Conservation (phyloP, 2,888 invertebrate genomes). For the Microplitis deprimator region DNA sequence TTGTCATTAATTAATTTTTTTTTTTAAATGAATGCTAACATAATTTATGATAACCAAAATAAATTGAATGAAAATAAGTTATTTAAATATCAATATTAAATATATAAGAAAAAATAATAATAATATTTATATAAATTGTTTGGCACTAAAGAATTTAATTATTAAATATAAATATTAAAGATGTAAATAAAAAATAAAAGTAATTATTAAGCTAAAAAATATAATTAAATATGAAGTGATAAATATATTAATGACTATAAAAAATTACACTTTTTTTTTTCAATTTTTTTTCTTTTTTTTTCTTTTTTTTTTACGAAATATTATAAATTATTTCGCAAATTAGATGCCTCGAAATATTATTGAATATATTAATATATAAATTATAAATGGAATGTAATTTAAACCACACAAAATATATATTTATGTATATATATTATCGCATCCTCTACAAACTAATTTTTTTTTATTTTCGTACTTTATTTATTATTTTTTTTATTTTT, state of each 20-base stretch:
- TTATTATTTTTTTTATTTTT: conserved; percentile 20
- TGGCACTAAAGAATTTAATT: conserved; percentile 66
- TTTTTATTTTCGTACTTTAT: conserved; percentile 37
- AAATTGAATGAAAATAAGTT: conserved; percentile 52
- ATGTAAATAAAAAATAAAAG: conserved; percentile 48
- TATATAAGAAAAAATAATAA: conserved; percentile 49
- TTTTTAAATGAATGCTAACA: conserved; percentile 45
- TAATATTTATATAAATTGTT: conserved; percentile 47
- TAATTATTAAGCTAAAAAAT: conserved; percentile 35
- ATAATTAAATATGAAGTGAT: conserved; percentile 31
- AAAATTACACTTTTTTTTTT: conserved; percentile 15
- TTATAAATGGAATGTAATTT: conserved; percentile 53
- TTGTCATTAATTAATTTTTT: conserved; percentile 52
- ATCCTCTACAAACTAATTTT: conserved; percentile 8
- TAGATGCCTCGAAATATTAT: conserved; percentile 49
- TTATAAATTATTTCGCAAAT: conserved; percentile 44
- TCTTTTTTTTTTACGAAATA: conserved; percentile 45
- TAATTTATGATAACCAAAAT: conserved; percentile 49
- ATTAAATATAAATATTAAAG: conserved; percentile 46
- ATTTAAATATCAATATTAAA: conserved; percentile 38
- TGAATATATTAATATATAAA: conserved; percentile 18
- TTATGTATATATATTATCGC: conserved; percentile 27
- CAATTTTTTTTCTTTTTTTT: conserved; percentile 33
- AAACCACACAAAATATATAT: conserved; percentile 50
- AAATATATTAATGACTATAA: conserved; percentile 24